These are phyloP conservation scores for Acronicta leporina DNA, from an alignment of 2,888 invertebrate genomes.

Conservation along the genomic window DNA sequence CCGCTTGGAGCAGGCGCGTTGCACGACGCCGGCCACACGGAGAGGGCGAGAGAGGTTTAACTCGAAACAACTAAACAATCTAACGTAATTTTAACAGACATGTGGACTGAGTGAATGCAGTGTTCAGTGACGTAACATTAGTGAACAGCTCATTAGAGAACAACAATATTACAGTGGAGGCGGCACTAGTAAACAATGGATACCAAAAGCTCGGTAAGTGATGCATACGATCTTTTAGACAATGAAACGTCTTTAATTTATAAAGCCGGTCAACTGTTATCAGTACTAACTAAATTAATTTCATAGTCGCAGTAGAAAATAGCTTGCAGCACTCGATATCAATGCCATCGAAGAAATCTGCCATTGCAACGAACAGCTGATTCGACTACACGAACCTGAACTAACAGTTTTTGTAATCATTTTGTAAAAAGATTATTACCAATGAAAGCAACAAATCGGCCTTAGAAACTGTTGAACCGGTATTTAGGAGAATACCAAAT, in stretches of 20 bases:
- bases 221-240: conserved; percentile 60
- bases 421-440: neutral
- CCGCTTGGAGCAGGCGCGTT: conserved; percentile 87
- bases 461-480: neutral
- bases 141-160: conserved; percentile 72
- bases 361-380: conserved; percentile 24
- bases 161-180: conserved; percentile 69
- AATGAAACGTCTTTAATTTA: conserved; percentile 44
- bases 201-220: conserved; percentile 85
- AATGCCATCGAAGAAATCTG: conserved; percentile 9
- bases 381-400: conserved; percentile 6
- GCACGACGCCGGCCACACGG: conserved; percentile 85
- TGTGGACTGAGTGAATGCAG: conserved; percentile 87
- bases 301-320: neutral
- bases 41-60: conserved; percentile 87
- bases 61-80: conserved; percentile 72
- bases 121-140: conserved; percentile 85
- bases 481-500: conserved; percentile 5
- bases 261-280: conserved; percentile 17
- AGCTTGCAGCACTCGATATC: conserved; percentile 1
- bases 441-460: neutral
- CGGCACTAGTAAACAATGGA: conserved; percentile 79
- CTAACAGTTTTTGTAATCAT: neutral
- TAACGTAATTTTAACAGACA: conserved; percentile 73
- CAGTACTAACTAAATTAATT: conserved; percentile 7